Base-by-base conservation (phyloP, 2,888 invertebrate species). In the Aquatica leii region DNA sequence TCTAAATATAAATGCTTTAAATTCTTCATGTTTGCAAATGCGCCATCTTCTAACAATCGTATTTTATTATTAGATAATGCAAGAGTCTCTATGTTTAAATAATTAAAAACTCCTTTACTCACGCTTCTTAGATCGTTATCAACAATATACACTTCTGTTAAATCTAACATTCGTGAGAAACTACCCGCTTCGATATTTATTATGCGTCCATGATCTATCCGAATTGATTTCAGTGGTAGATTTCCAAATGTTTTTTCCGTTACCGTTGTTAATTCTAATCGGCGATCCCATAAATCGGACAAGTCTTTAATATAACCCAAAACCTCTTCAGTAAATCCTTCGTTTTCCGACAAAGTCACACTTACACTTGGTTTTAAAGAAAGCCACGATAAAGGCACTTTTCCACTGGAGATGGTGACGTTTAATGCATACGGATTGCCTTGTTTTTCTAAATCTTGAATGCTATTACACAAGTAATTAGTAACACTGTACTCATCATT, bases 371-470 rank as follows among this genome's bases (percentile, higher is more conserved):
- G 53, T 15, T 4, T 50, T 24, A 3, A 6, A 11, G 31, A 24
- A 35, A 1, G 1, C 6, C 1, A 6, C 9, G 37, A 6, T 11
- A 15, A 9, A 43, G 9, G 43, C 6, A 17, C 5, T 43, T 15
- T 14, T 9, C 37, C 52, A n/a, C 52, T 56, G 15, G 34, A 37
- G 17, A 62, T 62, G 5, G 15, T n/a, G 5, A 53, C 58, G 20
- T 62, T 31, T 18, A 62, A 49, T 2, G 37, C 15, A n/a, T 37
- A 17, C 1, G 24, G 18, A 24, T 52, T 58, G 11, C 31, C 40
- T n/a, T 40, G 31, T 12, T 21, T 15, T 46, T 62, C 52, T 34
- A 62, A 24, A 12, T 62, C 62, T 18, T 58, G 48, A 11, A 58
- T 37, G 1, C 57, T 20, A 37, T 31, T 17, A 18, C 62, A 62